phyloP scores from a whole-genome alignment of 2,888 invertebrate species.

The Agrochola lota region DNA sequence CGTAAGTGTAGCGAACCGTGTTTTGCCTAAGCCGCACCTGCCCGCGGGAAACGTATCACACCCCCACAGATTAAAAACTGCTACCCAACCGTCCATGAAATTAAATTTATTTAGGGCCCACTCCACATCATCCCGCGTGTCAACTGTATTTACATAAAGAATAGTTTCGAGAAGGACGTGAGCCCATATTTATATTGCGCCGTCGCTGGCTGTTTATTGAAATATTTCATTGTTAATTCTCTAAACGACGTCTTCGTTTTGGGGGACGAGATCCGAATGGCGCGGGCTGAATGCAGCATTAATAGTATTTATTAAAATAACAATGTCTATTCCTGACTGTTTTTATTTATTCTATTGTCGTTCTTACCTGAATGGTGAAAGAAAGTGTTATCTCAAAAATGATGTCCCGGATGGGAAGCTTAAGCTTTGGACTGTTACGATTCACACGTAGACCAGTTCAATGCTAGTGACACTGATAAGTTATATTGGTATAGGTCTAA shows the following conservation, averaged over 20 bases:
- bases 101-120: slow-evolving; percentile 89
- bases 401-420: slow-evolving; percentile 80
- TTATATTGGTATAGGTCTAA: slow-evolving; percentile 86
- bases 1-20: slow-evolving; percentile 72
- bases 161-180: slow-evolving; percentile 86
- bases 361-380: slow-evolving; percentile 72
- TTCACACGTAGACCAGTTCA: slow-evolving; percentile 83
- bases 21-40: slow-evolving; percentile 78
- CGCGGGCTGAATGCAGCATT: slow-evolving; percentile 81
- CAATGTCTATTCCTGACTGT: slow-evolving; percentile 76
- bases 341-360: slow-evolving; percentile 72
- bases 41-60: slow-evolving; percentile 76
- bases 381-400: slow-evolving; percentile 73
- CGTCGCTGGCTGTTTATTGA: slow-evolving; percentile 86
- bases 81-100: slow-evolving; percentile 82
- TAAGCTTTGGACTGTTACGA: slow-evolving; percentile 79
- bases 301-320: slow-evolving; percentile 89
- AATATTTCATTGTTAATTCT: slow-evolving; percentile 90
- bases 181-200: slow-evolving; percentile 87
- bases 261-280: slow-evolving; percentile 82
- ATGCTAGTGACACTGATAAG: slow-evolving; percentile 78
- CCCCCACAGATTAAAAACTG: slow-evolving; percentile 83
- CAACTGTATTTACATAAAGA: slow-evolving; percentile 88
- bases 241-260: slow-evolving; percentile 81
- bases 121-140: slow-evolving; percentile 84